phyloP scores from a whole-genome alignment of 2,113 vertebrate genomes.

The Thamnophis sirtalis region DNA sequence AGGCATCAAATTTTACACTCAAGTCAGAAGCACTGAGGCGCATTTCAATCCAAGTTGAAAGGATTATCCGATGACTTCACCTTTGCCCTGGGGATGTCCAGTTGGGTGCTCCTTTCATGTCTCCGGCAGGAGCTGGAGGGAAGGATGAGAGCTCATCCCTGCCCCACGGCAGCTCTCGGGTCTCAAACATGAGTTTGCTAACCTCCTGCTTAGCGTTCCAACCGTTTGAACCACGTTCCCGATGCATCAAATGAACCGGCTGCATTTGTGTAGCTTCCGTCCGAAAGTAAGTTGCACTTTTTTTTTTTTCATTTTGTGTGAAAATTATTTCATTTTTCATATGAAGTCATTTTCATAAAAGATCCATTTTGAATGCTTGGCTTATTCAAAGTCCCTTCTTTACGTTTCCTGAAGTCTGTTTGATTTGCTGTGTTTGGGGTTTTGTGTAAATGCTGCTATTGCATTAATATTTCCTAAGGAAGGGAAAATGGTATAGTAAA shows the following conservation, averaged over 20 bases:
- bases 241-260: constrained; percentile 45
- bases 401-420: constrained; percentile 59
- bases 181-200: neutral
- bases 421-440: constrained; percentile 57
- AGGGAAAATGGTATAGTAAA: constrained; percentile 39
- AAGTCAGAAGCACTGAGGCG: neutral
- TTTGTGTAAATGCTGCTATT: constrained; percentile 12
- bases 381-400: constrained; percentile 45
- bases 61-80: neutral
- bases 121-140: neutral
- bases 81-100: neutral
- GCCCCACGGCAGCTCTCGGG: neutral
- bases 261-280: constrained; percentile 46
- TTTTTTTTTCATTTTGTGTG: neutral
- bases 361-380: constrained; percentile 52
- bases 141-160: neutral
- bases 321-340: neutral
- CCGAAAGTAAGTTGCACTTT: constrained; percentile 43
- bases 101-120: neutral
- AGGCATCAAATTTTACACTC: constrained; percentile 28
- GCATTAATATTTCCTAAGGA: constrained; percentile 54
- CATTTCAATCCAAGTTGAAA: neutral
- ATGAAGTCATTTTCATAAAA: constrained; percentile 55
- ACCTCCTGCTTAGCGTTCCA: neutral
- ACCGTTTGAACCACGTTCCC: neutral